phyloP scores from a whole-genome alignment of 64 coral and sea anemone genomes.

The Trachythela sp. region DNA sequence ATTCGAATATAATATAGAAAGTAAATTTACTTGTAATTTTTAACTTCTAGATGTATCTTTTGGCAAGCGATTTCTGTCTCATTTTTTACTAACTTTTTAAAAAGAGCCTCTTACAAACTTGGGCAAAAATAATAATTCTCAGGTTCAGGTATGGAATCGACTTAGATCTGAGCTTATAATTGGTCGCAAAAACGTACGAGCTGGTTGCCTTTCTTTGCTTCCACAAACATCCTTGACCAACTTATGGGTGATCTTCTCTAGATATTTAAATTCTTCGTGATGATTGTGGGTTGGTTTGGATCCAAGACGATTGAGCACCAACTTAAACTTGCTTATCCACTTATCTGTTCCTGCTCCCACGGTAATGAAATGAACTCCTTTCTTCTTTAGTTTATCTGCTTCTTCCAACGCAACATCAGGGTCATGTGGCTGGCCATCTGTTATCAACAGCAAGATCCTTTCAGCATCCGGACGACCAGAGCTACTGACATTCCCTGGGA shows the following conservation, averaged over 20 bases:
- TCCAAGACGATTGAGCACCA: neutral
- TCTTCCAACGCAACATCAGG: neutral
- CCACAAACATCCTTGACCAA: neutral
- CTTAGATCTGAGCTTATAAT: no score
- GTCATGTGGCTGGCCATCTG: neutral
- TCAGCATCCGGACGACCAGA: slow-evolving; percentile 1
- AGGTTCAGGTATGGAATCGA: no score
- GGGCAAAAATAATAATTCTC: no score
- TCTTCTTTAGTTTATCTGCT: slow-evolving; percentile 8
- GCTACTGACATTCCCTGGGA: neutral
- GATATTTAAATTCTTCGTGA: neutral
- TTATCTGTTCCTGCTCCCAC: slow-evolving; percentile 2
- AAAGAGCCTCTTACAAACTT: no score
- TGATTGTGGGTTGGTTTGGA: slow-evolving; percentile 1
- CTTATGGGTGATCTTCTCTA: neutral
- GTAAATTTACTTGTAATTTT: no score
- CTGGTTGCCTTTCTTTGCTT: slow-evolving; percentile 1
- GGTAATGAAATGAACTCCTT: neutral
- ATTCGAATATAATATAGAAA: no score
- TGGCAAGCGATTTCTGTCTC: no score
- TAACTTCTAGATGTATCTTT: no score
- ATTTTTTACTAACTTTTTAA: no score
- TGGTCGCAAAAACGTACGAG: slow-evolving; percentile 10
- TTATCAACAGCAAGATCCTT: neutral
- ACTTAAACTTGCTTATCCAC: neutral